Percentiles rank a stretch among this genome's conserved stretches.
These are phyloP conservation scores for Pollachius pollachius DNA, from an alignment of 2,113 vertebrate species.

Conservation along the genomic window DNA sequence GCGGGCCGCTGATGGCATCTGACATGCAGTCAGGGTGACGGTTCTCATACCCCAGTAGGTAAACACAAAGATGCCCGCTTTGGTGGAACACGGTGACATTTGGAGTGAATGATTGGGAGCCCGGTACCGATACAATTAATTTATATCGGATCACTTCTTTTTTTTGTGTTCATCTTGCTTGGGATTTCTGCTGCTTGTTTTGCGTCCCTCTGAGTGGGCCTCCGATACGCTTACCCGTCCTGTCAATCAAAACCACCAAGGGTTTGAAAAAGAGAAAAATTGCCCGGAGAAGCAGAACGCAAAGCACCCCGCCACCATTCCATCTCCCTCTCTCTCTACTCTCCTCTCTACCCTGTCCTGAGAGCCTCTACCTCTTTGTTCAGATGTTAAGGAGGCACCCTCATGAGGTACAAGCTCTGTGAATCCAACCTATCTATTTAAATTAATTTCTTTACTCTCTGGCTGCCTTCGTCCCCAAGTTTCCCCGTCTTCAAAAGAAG, in stretches of 20 bases:
- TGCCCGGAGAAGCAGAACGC: too few species aligned
- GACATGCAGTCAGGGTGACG: conserved; percentile 1
- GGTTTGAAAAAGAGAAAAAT: too few species aligned
- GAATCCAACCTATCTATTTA: not conserved
- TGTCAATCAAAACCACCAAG: too few species aligned
- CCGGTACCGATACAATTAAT: conserved; percentile 5
- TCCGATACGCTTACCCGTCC: too few species aligned
- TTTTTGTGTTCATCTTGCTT: not conserved
- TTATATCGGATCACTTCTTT: conserved; percentile 2
- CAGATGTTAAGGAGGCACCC: not conserved
- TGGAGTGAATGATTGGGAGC: conserved; percentile 5
- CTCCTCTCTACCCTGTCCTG: not conserved
- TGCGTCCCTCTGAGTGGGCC: not conserved
- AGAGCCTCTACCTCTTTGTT: not conserved
- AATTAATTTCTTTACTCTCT: not conserved
- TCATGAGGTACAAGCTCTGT: conserved; percentile 1
- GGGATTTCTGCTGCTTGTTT: conserved; percentile 3
- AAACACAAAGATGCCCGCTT: not conserved
- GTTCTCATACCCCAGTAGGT: not conserved
- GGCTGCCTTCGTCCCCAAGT: not conserved
- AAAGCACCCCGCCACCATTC: not conserved
- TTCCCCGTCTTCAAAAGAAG: not conserved
- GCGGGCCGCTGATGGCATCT: not conserved
- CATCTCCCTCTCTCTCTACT: not conserved
- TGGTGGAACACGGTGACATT: conserved; percentile 10